A percentile compares a stretch with the other conserved stretches of the same genome.
Conservation (phyloP, 2,797 vertebrate genomes). For the Macroramphosus scolopax region DNA sequence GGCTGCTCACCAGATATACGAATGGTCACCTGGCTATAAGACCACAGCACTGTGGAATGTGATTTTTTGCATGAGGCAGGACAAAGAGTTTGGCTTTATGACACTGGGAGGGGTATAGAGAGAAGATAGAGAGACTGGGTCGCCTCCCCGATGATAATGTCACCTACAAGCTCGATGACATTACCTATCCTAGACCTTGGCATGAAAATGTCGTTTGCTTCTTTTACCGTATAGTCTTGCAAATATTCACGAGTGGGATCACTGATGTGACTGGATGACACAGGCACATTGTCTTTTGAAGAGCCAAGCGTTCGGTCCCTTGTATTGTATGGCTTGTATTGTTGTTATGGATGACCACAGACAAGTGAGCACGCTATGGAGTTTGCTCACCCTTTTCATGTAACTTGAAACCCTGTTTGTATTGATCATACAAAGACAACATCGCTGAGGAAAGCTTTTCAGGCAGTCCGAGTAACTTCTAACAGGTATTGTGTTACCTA, state of each 20-base stretch:
- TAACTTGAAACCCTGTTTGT: conserved; percentile 58
- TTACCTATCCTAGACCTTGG: conserved; percentile 51
- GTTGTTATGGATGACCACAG: conserved; percentile 64
- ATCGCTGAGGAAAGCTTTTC: conserved; percentile 50
- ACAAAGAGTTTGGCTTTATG: conserved; percentile 61
- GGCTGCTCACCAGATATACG: conserved; percentile 58
- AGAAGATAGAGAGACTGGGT: conserved; percentile 30
- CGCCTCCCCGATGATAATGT: conserved; percentile 58
- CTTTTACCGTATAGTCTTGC: conserved; percentile 49
- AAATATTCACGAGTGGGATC: conserved; percentile 43
- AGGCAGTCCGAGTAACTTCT: conserved; percentile 32
- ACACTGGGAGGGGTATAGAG: conserved; percentile 32
- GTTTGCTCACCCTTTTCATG: conserved; percentile 72
- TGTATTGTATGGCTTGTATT: conserved; percentile 63
- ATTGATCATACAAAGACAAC: conserved; percentile 58
- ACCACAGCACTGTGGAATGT: conserved; percentile 64
- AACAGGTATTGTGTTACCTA: conserved; percentile 56
- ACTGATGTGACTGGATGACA: conserved; percentile 54
- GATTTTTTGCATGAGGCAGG: conserved; percentile 71
- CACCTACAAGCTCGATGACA: conserved; percentile 52
- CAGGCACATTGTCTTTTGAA: conserved; percentile 34
- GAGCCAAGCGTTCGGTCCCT: conserved; percentile 53
- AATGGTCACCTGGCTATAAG: conserved; percentile 57
- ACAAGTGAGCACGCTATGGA: conserved; percentile 57
- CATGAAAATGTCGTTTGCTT: conserved; percentile 67